phyloP scores from a whole-genome alignment of 2,113 vertebrate species.

The Hemiscyllium ocellatum region DNA sequence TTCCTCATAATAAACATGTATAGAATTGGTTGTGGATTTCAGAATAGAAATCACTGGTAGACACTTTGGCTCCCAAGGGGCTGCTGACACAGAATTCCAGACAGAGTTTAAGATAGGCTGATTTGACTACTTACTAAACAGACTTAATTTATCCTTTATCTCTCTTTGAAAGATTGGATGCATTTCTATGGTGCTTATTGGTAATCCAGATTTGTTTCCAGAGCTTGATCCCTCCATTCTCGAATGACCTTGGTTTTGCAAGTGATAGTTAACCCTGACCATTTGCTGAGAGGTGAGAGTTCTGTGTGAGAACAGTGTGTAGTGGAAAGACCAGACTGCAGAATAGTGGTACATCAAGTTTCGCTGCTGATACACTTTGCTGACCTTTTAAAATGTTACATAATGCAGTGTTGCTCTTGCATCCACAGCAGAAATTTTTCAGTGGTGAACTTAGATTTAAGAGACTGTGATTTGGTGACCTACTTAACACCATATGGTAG shows the following conservation, averaged over 20 bases:
- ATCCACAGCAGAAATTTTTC: neutral
- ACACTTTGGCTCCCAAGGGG: neutral
- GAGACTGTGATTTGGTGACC: neutral
- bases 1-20: neutral
- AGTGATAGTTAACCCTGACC: neutral
- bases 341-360: neutral
- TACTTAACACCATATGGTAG: neutral
- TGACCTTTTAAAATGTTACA: neutral
- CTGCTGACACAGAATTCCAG: neutral
- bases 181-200: neutral
- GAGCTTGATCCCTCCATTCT: neutral
- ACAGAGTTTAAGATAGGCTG: neutral
- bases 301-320: neutral
- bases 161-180: neutral
- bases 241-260: neutral
- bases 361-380: neutral
- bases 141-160: neutral
- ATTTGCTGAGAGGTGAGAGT: neutral
- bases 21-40: constrained; percentile 9
- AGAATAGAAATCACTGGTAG: neutral
- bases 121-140: neutral
- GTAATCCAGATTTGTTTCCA: neutral
- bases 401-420: neutral
- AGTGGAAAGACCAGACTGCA: neutral
- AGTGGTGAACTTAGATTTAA: neutral